Evolutionary conservation across 2,797 vertebrate species (phyloP).

Genomic region (Anguilla anguilla): DNA sequence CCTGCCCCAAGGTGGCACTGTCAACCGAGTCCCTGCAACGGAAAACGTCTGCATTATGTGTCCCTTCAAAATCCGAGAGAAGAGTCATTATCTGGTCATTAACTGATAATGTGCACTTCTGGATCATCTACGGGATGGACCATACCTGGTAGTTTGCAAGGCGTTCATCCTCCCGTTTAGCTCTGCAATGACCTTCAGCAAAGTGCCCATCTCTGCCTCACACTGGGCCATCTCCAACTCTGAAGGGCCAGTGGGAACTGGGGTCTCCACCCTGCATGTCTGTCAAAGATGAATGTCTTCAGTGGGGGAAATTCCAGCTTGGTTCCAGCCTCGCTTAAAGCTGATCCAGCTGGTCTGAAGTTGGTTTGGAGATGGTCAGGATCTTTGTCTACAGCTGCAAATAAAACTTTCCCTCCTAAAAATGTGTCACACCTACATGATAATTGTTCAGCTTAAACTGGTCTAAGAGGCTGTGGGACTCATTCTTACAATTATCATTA

Average conservation of each 20-base stretch:
- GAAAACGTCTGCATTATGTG: constrained; percentile 18
- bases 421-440: neutral
- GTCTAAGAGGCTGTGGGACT: neutral
- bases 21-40: constrained; percentile 62
- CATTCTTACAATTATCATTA: neutral
- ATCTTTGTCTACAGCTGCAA: neutral
- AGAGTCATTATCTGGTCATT: neutral
- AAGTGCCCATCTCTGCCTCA: constrained; percentile 65
- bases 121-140: neutral
- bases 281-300: constrained; percentile 54
- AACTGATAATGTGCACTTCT: neutral
- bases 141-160: constrained; percentile 71
- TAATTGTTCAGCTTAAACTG: neutral
- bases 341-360: neutral
- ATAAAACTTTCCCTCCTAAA: neutral
- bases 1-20: constrained; percentile 42
- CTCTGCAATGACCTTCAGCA: constrained; percentile 64
- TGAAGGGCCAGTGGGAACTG: constrained; percentile 61
- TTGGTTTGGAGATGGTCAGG: neutral
- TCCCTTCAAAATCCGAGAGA: neutral
- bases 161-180: constrained; percentile 70
- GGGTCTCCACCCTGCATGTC: constrained; percentile 47
- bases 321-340: neutral
- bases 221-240: constrained; percentile 63
- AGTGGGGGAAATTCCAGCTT: constrained; percentile 28